Conservation (phyloP, 2,797 vertebrate genomes). For the Catostomus latipinnis region DNA sequence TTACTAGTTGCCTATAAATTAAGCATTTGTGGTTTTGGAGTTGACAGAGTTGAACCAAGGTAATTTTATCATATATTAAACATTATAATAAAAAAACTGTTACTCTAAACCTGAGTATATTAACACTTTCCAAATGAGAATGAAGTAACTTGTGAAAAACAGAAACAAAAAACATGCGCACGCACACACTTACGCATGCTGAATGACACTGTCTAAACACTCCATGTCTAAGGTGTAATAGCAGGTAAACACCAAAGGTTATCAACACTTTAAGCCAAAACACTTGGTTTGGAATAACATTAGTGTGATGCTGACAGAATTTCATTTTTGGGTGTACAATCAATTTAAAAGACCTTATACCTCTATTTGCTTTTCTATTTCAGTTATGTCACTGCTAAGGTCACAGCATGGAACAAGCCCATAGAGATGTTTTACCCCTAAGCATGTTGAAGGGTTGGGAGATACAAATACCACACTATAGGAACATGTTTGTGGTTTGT, state of each 20-base stretch:
- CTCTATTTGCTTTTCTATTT: neutral
- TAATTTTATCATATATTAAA: conserved; percentile 47
- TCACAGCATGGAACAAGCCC: conserved; percentile 71
- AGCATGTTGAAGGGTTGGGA: conserved; percentile 86
- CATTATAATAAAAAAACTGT: conserved; percentile 57
- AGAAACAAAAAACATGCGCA: neutral
- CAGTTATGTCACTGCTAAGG: conserved; percentile 87
- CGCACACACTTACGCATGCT: conserved; percentile 8
- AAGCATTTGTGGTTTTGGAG: neutral
- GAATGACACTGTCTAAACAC: conserved; percentile 35
- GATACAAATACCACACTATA: conserved; percentile 80
- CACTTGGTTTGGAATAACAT: too few species aligned
- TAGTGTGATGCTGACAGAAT: too few species aligned
- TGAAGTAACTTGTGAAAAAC: neutral
- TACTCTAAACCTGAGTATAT: conserved; percentile 54
- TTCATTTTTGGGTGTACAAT: too few species aligned
- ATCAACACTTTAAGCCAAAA: neutral
- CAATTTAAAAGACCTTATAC: neutral
- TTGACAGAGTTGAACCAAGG: conserved; percentile 13
- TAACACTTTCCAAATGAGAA: conserved; percentile 15
- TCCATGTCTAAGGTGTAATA: conserved; percentile 36
- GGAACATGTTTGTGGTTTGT: too few species aligned
- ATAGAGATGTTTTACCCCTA: conserved; percentile 74
- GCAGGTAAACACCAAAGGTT: conserved; percentile 31
- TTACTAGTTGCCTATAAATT: neutral